These are phyloP conservation scores for Argya squamiceps DNA, from an alignment of 2,797 vertebrate species.

Conservation along the genomic window DNA sequence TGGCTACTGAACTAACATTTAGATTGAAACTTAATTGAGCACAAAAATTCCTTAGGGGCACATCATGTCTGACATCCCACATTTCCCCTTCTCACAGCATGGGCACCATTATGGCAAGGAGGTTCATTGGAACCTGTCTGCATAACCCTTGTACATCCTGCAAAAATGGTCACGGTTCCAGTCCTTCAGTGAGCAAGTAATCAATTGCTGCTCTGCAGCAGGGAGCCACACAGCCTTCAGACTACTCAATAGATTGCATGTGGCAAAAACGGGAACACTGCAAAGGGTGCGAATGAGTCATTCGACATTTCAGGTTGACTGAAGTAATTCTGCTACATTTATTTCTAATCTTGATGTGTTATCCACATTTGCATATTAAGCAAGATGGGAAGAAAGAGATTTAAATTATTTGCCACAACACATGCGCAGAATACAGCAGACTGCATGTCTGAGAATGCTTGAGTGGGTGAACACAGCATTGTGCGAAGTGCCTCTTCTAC, in stretches of 20 bases:
- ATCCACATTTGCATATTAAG: slow-evolving; percentile 55
- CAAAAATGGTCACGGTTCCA: background rate
- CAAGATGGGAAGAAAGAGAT: slow-evolving; percentile 37
- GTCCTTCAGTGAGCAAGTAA: background rate
- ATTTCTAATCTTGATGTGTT: slow-evolving; percentile 68
- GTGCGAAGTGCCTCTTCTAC: background rate
- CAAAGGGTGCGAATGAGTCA: slow-evolving; percentile 76
- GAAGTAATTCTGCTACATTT: slow-evolving; percentile 68
- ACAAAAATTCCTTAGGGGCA: background rate
- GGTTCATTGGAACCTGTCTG: background rate
- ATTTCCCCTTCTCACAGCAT: background rate
- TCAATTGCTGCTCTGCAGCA: slow-evolving; percentile 28
- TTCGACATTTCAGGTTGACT: slow-evolving; percentile 74
- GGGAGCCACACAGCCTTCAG: slow-evolving; percentile 5
- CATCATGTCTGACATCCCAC: background rate
- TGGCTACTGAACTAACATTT: background rate
- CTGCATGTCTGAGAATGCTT: background rate
- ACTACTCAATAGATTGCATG: slow-evolving; percentile 39
- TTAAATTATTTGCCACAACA: background rate
- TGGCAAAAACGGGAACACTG: slow-evolving; percentile 58
- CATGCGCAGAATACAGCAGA: background rate
- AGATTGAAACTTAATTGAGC: background rate
- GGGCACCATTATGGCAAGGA: background rate
- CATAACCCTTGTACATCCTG: background rate
- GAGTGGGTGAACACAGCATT: background rate